Conservation (phyloP, 2,797 vertebrate species). For the Hippoglossus hippoglossus region DNA sequence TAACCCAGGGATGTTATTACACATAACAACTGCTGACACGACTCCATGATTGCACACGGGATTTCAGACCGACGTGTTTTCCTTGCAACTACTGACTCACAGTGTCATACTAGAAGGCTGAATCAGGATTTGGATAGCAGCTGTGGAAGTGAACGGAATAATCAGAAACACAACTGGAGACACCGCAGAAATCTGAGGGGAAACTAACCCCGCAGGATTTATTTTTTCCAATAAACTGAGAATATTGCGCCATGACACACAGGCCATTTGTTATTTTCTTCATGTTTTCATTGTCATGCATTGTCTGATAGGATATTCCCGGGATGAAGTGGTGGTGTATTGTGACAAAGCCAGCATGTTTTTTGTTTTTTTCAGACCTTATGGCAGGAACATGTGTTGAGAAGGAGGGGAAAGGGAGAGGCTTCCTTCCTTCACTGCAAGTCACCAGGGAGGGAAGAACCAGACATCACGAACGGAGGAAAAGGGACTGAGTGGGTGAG, state of each 20-base stretch:
- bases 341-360: slow-evolving; percentile 36
- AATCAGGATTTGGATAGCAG: slow-evolving; percentile 60
- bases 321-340: slow-evolving; percentile 5
- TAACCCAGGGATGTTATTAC: slow-evolving; percentile 8
- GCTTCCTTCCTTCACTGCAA: slow-evolving; percentile 79
- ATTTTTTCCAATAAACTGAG: not conserved
- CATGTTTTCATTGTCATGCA: not conserved
- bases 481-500: slow-evolving; percentile 44
- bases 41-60: slow-evolving; percentile 10
- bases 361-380: slow-evolving; percentile 40
- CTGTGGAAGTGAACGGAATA: slow-evolving; percentile 45
- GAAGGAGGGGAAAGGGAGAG: slow-evolving; percentile 78
- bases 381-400: slow-evolving; percentile 68
- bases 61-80: slow-evolving; percentile 40
- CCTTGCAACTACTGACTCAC: slow-evolving; percentile 44
- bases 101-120: slow-evolving; percentile 31
- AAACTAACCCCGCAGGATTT: not conserved
- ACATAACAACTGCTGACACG: slow-evolving; percentile 37
- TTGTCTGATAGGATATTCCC: not conserved
- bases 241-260: too few relatives aligned
- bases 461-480: slow-evolving; percentile 56
- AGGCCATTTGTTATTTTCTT: not conserved
- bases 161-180: slow-evolving; percentile 1
- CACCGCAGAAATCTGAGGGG: not conserved
- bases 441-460: slow-evolving; percentile 64